Base-by-base conservation (phyloP, 2,113 vertebrate genomes). In the Rhagologus leucostigma region DNA sequence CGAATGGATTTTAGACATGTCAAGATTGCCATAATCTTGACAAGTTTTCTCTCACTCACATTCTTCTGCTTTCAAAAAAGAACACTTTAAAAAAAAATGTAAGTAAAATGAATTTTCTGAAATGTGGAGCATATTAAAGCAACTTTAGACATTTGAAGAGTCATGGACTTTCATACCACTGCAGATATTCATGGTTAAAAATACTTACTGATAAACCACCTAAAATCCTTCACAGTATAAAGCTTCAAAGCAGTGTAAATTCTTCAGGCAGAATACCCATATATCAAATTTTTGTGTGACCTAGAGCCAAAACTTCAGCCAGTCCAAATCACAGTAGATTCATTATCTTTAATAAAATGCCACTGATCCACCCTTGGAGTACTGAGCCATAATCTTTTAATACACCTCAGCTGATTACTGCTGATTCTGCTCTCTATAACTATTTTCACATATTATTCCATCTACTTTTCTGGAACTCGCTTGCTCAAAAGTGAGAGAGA, bases 161-260 rank as follows among this genome's bases (percentile, higher is more conserved):
- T 87, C 46, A 50, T 21, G 26, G 78, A 90, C 71, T 93, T 92
- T 80, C 39, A 73, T 50, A 90, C 63, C 11, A 80, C 59, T 57
- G 37, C 4, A 1, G 75, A 88, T 93, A 90, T 77, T 80, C 42
- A 44, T 63, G 56, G 55, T 81, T 67, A 52, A 92, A 89, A 95
- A 81, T 86, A 78, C 70, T 97, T 96, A 90, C 55, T 55, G 83
- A 76, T 86, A 95, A 96, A 80, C 47, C 64, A 92, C 59, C 89
- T 74, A 92, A 96, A 96, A 70, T 70, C 83, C 64, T 89, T 94
- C 56, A 80, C 17, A 90, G 80, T 62, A 52, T 47, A 88, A 93
- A 81, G 68, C 89, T 95, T 95, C 91, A 96, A 97, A 93, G 92
- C 76, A 64, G 44, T 52, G 70, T 75, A 75, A 93, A 76, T 84